These are phyloP conservation scores for Helogale parvula DNA, from an alignment of 2,113 vertebrate species.

Conservation along the genomic window DNA sequence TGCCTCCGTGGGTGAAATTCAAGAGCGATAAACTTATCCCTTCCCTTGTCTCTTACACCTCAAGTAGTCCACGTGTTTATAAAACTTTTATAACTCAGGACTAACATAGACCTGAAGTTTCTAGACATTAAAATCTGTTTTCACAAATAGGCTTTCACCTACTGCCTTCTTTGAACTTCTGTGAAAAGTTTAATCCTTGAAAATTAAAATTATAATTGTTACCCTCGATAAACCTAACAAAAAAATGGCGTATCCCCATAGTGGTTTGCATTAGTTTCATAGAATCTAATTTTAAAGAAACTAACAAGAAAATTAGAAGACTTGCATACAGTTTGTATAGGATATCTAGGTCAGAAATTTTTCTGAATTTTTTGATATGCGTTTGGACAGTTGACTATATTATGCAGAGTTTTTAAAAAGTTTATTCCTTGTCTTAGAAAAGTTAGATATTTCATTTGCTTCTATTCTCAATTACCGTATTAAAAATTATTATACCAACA, in stretches of 20 bases:
- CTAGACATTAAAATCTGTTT: background rate
- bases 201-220: background rate
- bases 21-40: background rate
- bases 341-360: background rate
- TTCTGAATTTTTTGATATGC: background rate
- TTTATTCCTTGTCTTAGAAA: background rate
- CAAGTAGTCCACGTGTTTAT: background rate
- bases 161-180: background rate
- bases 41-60: background rate
- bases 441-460: background rate
- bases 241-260: background rate
- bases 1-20: background rate
- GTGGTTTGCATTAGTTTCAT: background rate
- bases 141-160: background rate
- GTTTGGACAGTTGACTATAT: background rate
- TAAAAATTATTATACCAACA: background rate
- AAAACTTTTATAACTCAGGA: background rate
- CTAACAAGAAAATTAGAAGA: background rate
- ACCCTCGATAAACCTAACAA: background rate
- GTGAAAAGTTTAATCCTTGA: background rate
- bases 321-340: background rate
- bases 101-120: background rate
- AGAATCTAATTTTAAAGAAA: slow-evolving; percentile 7
- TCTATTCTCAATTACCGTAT: background rate
- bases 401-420: background rate